These are phyloP conservation scores for Desoria tigrina DNA, from an alignment of 2,888 invertebrate species.

Conservation along the genomic window DNA sequence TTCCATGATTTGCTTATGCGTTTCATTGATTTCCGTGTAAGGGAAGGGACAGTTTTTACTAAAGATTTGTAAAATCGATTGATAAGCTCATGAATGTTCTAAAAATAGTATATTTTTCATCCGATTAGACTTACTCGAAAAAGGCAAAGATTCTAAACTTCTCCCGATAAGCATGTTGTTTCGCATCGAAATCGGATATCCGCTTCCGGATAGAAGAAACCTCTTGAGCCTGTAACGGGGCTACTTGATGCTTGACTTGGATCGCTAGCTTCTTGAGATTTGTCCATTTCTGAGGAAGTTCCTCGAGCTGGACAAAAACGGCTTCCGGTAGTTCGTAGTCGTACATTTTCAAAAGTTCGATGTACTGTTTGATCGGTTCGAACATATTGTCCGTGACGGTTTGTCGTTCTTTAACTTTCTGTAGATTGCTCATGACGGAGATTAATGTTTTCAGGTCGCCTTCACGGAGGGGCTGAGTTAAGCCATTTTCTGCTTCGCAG, in stretches of 20 bases:
- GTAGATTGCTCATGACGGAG: constrained; percentile 85
- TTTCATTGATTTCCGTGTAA: constrained; percentile 73
- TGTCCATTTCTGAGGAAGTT: constrained; percentile 93
- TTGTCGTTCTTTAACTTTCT: constrained; percentile 89
- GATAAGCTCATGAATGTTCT: no score
- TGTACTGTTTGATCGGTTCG: constrained; percentile 87
- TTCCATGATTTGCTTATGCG: constrained; percentile 73
- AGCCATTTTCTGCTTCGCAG: constrained; percentile 83
- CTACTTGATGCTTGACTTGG: constrained; percentile 90
- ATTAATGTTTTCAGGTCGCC: constrained; percentile 88
- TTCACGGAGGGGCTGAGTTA: constrained; percentile 75
- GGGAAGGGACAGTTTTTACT: constrained; percentile 75
- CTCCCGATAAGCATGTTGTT: constrained; percentile 82
- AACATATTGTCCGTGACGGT: constrained; percentile 92
- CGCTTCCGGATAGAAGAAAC: constrained; percentile 86
- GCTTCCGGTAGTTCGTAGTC: constrained; percentile 96
- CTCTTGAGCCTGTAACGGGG: constrained; percentile 90
- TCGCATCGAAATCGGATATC: constrained; percentile 79
- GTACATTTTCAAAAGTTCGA: constrained; percentile 87
- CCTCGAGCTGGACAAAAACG: constrained; percentile 80
- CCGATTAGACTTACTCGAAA: constrained; percentile 60
- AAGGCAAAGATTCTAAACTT: constrained; percentile 68
- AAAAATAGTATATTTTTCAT: no score
- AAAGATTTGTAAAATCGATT: no score
- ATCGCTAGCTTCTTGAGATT: constrained; percentile 89